Evolutionary conservation across 1,140 invertebrate species (phyloP), one percentile per base, ranked within the genome.

Genomic region (Diorhabda carinulata): DNA sequence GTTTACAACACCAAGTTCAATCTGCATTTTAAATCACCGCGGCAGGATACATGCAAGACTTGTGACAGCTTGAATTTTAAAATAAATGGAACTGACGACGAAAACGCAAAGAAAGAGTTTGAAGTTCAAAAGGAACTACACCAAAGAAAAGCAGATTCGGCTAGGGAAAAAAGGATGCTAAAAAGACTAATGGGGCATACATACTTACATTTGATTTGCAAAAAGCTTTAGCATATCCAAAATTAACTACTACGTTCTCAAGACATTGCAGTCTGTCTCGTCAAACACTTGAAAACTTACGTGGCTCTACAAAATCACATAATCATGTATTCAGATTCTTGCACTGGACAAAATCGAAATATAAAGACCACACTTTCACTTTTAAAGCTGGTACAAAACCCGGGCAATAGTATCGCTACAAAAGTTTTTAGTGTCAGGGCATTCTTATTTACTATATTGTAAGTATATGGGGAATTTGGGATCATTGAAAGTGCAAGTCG

Each of bases 211-310:
- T 25, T 25, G 25, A 25, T 25, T 25, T 25, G 25, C 25, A 25
- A 25, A 25, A 25, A 25, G 0, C 1, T 25, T 25, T 25, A 25
- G 25, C 67, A 5, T 57, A 62, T 43, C 64, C 68, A 43, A 69
- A 59, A 64, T 10, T 72, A 4, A 67, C 43, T 7, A 61, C 57
- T n/a, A n/a, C n/a, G 72, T 47, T 68, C 70, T 40, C 61, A 70
- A 67, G 68, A 72, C 3, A 60, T 72, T 25, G 64, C 65, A 43
- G 25, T 64, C 8, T 25, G 25, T 25, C 25, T 25, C 25, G 25
- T 25, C 25, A 25, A 25, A 25, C 25, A 25, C 25, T 25, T 72
- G 3, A 63, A 62, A 40, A 8, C 52, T 7, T 4, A 69, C 8
- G 57, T 43, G 4, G 8, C 9, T 44, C 10, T 3, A 9, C 3